Conservation (phyloP, 2,888 invertebrate genomes). For the Phania funesta region DNA sequence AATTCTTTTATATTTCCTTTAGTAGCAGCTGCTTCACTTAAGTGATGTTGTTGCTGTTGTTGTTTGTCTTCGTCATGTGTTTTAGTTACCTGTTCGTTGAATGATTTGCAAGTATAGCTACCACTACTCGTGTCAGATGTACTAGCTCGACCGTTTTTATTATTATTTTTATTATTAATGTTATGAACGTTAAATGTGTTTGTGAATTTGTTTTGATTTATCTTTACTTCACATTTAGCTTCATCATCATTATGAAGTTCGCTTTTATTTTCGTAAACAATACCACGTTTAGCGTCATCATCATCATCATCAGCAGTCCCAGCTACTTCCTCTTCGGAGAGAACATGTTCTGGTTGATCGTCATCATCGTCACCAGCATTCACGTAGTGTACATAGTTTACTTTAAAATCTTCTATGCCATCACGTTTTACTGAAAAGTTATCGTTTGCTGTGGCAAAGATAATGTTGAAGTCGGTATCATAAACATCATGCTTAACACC, state of each 20-base stretch:
- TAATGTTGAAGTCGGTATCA: slow-evolving; percentile 22
- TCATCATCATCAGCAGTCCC: slow-evolving; percentile 24
- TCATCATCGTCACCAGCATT: slow-evolving; percentile 39
- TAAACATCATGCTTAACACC: slow-evolving; percentile 38
- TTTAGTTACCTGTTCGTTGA: slow-evolving; percentile 55
- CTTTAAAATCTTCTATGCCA: slow-evolving; percentile 61
- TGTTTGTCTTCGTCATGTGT: slow-evolving; percentile 26
- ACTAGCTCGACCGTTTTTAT: not conserved
- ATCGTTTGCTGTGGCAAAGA: slow-evolving; percentile 52
- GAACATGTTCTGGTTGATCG: slow-evolving; percentile 27
- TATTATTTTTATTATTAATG: not conserved
- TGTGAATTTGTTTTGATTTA: slow-evolving; percentile 59
- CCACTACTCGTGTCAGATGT: slow-evolving; percentile 33
- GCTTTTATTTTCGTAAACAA: slow-evolving; percentile 47
- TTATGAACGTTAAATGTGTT: slow-evolving; percentile 23
- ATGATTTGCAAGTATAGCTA: slow-evolving; percentile 44
- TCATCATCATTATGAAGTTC: slow-evolving; percentile 52
- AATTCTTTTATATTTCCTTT: slow-evolving; percentile 39
- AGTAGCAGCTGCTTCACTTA: slow-evolving; percentile 17
- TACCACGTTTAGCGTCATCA: slow-evolving; percentile 17
- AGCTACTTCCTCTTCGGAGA: slow-evolving; percentile 37
- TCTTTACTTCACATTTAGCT: slow-evolving; percentile 51
- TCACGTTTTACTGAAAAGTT: slow-evolving; percentile 54
- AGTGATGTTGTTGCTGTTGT: not conserved
- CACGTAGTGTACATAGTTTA: slow-evolving; percentile 58